A percentile compares a stretch with the other conserved stretches of the same genome.
These are phyloP conservation scores for Apis cerana DNA, from an alignment of 1,140 invertebrate species.

Conservation along the genomic window DNA sequence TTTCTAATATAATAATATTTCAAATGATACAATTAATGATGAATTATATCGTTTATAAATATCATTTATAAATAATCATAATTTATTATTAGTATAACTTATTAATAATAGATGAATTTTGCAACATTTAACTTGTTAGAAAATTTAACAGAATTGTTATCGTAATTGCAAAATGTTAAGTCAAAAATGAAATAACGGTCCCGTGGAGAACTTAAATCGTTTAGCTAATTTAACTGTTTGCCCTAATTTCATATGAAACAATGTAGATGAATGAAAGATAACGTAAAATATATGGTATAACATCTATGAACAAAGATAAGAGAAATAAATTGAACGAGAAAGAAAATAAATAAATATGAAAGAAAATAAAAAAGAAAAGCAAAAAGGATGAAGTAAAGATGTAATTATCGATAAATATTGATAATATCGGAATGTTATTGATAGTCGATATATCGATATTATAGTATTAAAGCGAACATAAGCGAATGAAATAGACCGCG, in stretches of 20 bases:
- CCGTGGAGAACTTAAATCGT: not conserved
- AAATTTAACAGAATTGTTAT: not conserved
- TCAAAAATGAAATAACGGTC: not conserved
- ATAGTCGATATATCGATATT: no score
- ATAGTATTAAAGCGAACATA: no score
- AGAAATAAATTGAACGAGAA: no score
- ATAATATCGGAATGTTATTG: no score
- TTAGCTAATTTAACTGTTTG: not conserved
- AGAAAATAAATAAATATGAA: not conserved
- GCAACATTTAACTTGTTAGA: not conserved
- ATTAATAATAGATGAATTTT: not conserved
- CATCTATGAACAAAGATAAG: no score
- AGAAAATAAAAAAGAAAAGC: not conserved
- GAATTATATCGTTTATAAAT: no score
- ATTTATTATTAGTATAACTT: not conserved
- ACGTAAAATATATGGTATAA: not conserved
- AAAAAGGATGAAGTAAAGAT: not conserved
- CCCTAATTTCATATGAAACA: not conserved
- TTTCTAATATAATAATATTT: no score
- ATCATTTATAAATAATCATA: no score
- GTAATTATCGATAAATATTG: no score
- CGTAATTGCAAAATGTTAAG: not conserved
- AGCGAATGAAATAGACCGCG: no score
- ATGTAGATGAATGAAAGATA: not conserved
- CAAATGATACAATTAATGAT: no score